These are phyloP conservation scores for Campopleginae sp. DNA, from an alignment of 2,888 invertebrate species.

Conservation along the genomic window DNA sequence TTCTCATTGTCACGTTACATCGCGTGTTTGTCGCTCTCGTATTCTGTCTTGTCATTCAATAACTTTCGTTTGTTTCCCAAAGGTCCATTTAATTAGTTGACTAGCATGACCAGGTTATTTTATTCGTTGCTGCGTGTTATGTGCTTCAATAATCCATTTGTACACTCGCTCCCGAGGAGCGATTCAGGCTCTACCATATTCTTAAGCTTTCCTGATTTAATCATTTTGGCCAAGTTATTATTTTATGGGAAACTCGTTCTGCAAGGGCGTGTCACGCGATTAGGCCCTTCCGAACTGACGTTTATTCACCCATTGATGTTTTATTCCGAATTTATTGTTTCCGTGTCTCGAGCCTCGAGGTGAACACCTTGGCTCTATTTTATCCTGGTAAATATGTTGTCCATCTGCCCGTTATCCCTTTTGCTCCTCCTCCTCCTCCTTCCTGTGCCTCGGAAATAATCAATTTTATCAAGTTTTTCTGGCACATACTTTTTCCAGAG, in stretches of 20 bases:
- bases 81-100: conserved; percentile 3
- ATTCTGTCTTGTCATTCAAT: background rate
- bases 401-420: background rate
- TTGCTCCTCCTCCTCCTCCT: background rate
- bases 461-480: background rate
- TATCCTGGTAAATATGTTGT: background rate
- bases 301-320: background rate
- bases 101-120: background rate
- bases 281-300: background rate
- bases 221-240: conserved; percentile 13
- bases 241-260: background rate
- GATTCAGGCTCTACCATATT: background rate
- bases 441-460: background rate
- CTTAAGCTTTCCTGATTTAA: background rate
- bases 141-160: background rate
- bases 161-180: background rate
- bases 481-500: background rate
- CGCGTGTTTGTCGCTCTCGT: background rate
- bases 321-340: background rate
- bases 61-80: background rate
- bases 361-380: background rate
- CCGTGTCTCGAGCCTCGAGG: background rate
- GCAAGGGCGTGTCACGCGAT: background rate
- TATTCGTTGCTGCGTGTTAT: background rate
- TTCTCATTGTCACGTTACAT: background rate